Base-by-base conservation (phyloP, 1,140 invertebrate genomes). In the Daktulosphaira vitifoliae region DNA sequence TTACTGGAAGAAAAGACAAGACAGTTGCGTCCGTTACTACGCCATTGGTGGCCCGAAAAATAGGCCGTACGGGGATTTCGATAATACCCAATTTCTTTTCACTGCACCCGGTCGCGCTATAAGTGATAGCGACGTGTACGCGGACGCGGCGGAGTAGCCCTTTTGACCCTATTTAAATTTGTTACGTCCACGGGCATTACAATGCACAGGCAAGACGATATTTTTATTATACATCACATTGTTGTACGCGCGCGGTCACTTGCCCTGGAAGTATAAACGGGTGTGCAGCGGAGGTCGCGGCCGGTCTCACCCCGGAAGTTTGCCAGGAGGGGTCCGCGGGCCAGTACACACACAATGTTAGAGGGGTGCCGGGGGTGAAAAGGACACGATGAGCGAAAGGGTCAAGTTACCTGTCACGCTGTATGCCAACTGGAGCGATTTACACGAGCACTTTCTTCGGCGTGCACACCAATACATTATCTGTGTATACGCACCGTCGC, bases 101-200 rank as follows among this genome's bases (percentile, higher is more conserved):
- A 54, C 6, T 11, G n/a, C n/a, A 15, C 39, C 11, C 15, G 9
- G n/a, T n/a, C 9, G n/a, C 33, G 33, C 13, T 37, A 5, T 37
- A 7, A 37, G n/a, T n/a, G n/a, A n/a, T n/a, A 33, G 29, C 11
- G 9, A 15, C 7, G 13, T 38, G 23, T 13, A 16, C 25, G 23
- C n/a, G 4, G 3, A n/a, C 4, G 18, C 38, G 26, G 15, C 56
- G 39, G 56, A 39, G 46, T 33, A 33, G 42, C 56, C 56, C 56
- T 62, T 62, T 62, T 62, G 56, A 62, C 56, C 56, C 56, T 62
- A 48, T 62, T 62, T 62, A 62, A 62, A 62, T 62, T 62, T 62
- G 56, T 62, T 62, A 62, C 56, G 46, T 62, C 42, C 16, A 33
- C 29, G 5, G 29, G 29, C 29, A 33, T 33, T 33, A 33, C 11